Base-by-base conservation (phyloP, 2,797 vertebrate genomes). In the Molothrus aeneus region DNA sequence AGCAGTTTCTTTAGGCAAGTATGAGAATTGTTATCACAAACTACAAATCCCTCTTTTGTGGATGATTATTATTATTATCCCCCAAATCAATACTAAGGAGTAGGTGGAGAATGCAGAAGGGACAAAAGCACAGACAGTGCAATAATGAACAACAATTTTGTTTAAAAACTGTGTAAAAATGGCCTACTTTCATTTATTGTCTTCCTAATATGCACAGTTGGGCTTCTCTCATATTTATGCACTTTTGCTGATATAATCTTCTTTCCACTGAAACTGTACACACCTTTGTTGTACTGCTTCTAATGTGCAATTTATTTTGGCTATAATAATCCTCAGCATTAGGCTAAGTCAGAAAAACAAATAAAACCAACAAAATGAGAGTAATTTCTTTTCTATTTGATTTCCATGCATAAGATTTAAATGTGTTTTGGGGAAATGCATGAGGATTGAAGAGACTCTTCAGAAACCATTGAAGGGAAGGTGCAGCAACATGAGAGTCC, bases 271-370 rank as follows among this genome's bases (percentile, higher is more conserved):
- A 59, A 95, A 80, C 28, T 81, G 60, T 48, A 22, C 56, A 82
- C 31, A 94, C 61, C 78, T 96, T 81, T 87, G 63, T 87, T 91
- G 72, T 54, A 69, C 56, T 48, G 70, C 38, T 95, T 73, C 84
- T 83, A 83, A 86, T 38, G 54, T 64, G 65, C 36, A 83, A 95
- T 91, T 92, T 86, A 48, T 80, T 93, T 88, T 53, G 63, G 60
- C 5, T 13, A 77, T 69, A 88, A 93, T 59, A 95, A 92, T 86
- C 60, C 48, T 56, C 48, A 53, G 74, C 59, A 85, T 75, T 92
- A 90, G 77, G 36, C 36, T 79, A 72, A 91, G 75, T 45, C 69
- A 88, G 85, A 90, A 95, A 93, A 91, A 92, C 91, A 95, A 95
- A 92, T 24, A 92, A 92, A 92, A 24, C 66, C 77, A 60, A 63